Evolutionary conservation across 1,140 invertebrate species (phyloP), one percentile per base, ranked within the genome.

Genomic region (Apis cerana): DNA sequence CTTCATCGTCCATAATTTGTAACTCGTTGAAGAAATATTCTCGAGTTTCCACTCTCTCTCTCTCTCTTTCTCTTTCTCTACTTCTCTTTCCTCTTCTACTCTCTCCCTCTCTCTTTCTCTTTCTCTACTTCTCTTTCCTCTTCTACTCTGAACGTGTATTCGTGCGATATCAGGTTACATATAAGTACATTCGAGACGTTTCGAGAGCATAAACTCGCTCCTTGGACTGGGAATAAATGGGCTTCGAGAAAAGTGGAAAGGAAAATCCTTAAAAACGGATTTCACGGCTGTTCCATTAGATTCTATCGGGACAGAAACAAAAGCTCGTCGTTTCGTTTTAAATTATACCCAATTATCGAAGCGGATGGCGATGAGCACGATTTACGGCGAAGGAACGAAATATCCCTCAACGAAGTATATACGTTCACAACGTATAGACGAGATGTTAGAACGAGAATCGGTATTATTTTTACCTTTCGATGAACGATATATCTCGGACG

Each of bases 241-340:
- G 33, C 33, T 43, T 43, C 33, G 33, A 43, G 33, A 43, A 43
- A 43, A 43, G 21, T 72, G n/a, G 43, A 54, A 65, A n/a, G 27
- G 19, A 17, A 58, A 13, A n/a, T 27, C 58, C 27, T 15, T 10
- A 48, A 77, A 85, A 61, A 50, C 64, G 82, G 74, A 86, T 86
- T 86, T 86, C 64, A 78, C 79, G 83, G 62, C 43, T 78, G 52
- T 69, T 85, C 64, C 48, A 52, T 77, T 74, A 59, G 58, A 82
- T 86, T 50, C 69, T 67, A 50, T 74, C 54, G 65, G 64, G 50
- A 69, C 10, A 27, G 52, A 61, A 58, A 76, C 62, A 27, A 85
- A 77, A 85, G 59, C 59, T 59, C 15, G 58, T 61, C 21, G 27
- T 17, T 52, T 15, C 50, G 7, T 50, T 33, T 54, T 19, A 52